These are phyloP conservation scores for Melipona quadrifasciata DNA, from an alignment of 1,140 invertebrate species.

Conservation along the genomic window DNA sequence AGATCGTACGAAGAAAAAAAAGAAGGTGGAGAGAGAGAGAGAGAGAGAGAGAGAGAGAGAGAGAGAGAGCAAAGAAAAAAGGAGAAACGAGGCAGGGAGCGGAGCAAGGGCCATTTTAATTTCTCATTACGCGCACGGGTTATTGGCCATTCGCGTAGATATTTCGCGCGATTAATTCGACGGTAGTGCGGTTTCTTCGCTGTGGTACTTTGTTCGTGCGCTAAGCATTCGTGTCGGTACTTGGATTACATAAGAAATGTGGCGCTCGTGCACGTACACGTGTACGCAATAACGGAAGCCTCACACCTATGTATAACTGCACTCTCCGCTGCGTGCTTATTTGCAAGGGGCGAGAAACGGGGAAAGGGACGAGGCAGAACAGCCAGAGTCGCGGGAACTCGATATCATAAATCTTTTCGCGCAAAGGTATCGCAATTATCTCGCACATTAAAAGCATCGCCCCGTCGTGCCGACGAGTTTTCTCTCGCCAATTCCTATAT, in stretches of 20 bases:
- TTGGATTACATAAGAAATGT: slow-evolving; percentile 52
- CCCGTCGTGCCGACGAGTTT: slow-evolving; percentile 63
- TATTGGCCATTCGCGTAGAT: slow-evolving; percentile 46
- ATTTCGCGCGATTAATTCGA: slow-evolving; percentile 48
- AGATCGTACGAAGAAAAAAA: background rate
- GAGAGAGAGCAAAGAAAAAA: background rate
- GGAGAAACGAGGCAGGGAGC: too few relatives aligned
- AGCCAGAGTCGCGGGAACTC: slow-evolving; percentile 35
- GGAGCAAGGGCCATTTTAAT: slow-evolving; percentile 19
- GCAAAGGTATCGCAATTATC: slow-evolving; percentile 79
- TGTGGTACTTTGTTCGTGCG: slow-evolving; percentile 25
- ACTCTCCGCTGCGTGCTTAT: slow-evolving; percentile 73
- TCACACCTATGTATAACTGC: slow-evolving; percentile 65
- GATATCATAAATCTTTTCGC: slow-evolving; percentile 77
- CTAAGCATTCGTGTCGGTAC: slow-evolving; percentile 38
- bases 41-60: background rate
- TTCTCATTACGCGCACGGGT: slow-evolving; percentile 42
- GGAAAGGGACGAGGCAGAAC: background rate
- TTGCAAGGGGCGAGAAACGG: slow-evolving; percentile 65
- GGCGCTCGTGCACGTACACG: background rate
- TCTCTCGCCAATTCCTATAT: slow-evolving; percentile 22
- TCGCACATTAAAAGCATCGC: slow-evolving; percentile 77
- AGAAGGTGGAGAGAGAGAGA: background rate
- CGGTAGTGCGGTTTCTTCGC: slow-evolving; percentile 23
- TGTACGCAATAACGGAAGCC: slow-evolving; percentile 73